A percentile compares a stretch with the other conserved stretches of the same genome.
phyloP scores from a whole-genome alignment of 2,113 vertebrate species.

The Cavia aperea region DNA sequence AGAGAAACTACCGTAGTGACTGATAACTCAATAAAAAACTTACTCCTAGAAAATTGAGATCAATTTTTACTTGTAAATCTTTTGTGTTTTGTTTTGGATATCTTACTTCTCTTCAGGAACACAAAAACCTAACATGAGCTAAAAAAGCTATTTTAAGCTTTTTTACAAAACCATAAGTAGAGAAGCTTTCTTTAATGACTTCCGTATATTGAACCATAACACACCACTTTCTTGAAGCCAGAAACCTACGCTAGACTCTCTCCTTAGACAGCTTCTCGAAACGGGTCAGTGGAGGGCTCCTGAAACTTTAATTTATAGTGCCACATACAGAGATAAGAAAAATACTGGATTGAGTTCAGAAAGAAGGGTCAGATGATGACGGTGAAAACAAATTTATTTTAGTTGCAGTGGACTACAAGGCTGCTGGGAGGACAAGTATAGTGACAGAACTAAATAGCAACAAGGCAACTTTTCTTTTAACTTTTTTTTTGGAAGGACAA shows the following conservation, averaged over 20 bases:
- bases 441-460: not conserved
- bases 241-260: not conserved
- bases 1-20: not conserved
- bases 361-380: slow-evolving; percentile 6
- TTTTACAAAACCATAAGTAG: slow-evolving; percentile 54
- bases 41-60: not conserved
- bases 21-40: slow-evolving; percentile 18
- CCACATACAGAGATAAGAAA: slow-evolving; percentile 27
- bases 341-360: slow-evolving; percentile 35
- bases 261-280: slow-evolving; percentile 25
- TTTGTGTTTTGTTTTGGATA: slow-evolving; percentile 47
- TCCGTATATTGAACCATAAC: slow-evolving; percentile 62
- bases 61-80: not conserved
- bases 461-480: not conserved
- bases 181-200: slow-evolving; percentile 62
- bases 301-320: slow-evolving; percentile 39
- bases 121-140: slow-evolving; percentile 54
- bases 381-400: slow-evolving; percentile 41
- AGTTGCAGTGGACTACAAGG: not conserved
- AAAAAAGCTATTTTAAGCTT: slow-evolving; percentile 40
- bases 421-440: not conserved
- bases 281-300: slow-evolving; percentile 29
- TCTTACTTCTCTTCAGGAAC: slow-evolving; percentile 46
- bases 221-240: slow-evolving; percentile 47
- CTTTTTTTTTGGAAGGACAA: not conserved